phyloP scores from a whole-genome alignment of 2,113 vertebrate genomes.

The Columba livia region DNA sequence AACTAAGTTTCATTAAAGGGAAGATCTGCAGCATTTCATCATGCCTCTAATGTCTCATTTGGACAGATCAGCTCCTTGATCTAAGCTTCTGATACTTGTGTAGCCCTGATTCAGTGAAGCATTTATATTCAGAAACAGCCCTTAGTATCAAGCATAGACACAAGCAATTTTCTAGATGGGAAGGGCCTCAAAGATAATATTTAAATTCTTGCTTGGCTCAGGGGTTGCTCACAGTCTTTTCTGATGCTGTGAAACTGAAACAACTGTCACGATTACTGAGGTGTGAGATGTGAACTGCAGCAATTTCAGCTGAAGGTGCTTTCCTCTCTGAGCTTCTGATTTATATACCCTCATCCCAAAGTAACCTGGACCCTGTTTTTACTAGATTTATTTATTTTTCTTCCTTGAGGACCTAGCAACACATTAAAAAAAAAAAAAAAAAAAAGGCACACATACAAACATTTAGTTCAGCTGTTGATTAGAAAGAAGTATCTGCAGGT shows the following conservation, averaged over 20 bases:
- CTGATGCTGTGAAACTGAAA: slow-evolving; percentile 7
- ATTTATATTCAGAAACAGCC: slow-evolving; percentile 39
- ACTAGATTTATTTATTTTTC: background rate
- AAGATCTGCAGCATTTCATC: slow-evolving; percentile 50
- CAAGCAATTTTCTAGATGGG: slow-evolving; percentile 15
- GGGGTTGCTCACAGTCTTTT: background rate
- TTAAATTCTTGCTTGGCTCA: slow-evolving; percentile 29
- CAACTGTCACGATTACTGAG: background rate
- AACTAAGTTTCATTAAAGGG: slow-evolving; percentile 54
- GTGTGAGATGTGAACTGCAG: slow-evolving; percentile 1
- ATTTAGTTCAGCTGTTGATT: background rate
- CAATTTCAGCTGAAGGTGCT: background rate
- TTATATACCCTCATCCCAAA: background rate
- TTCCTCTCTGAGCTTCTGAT: background rate
- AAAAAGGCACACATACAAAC: background rate
- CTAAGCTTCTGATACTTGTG: slow-evolving; percentile 35
- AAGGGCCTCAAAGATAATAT: slow-evolving; percentile 19
- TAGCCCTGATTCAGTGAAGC: slow-evolving; percentile 20
- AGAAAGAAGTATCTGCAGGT: background rate
- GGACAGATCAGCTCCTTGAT: slow-evolving; percentile 47
- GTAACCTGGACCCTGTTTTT: background rate
- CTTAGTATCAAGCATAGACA: slow-evolving; percentile 14
- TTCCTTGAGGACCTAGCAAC: background rate
- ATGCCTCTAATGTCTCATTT: slow-evolving; percentile 32
- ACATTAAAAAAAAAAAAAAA: background rate